Base-by-base conservation (phyloP, 2,888 invertebrate genomes). In the Morinoia aosen region DNA sequence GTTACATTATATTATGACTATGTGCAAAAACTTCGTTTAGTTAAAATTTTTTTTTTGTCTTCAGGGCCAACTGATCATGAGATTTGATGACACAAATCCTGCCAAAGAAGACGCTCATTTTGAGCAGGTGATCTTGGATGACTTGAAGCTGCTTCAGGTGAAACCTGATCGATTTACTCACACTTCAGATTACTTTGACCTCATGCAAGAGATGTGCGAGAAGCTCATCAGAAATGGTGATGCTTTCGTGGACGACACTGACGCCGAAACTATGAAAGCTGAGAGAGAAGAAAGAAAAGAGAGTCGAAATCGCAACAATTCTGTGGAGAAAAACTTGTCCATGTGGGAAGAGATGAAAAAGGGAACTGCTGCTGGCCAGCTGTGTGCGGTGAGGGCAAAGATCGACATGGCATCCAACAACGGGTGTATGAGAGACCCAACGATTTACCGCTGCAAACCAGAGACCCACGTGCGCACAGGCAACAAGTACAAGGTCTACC, bases 81-180 rank as follows among this genome's bases (percentile, higher is more conserved):
- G 99, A 97, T 99, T 99, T 97, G 99, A 99, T 97, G 99, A 99
- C 97, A 99, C 99, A 11, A 99, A 99, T 97, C 99, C 99, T 10
- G 99, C 99, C 33, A 99, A 99, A 97, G 99, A 99, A 97, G 99
- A 99, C 97, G 98, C 98, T 0, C 99, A 99, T 97, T 99, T 99
- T 97, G 99, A 99, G 97, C 98, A 99, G 97, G 98, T 98, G 0
- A 99, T 99, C 97, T 97, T 99, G 95, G 98, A 99, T 97, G 99
- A 99, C 97, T 98, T 99, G 58, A 98, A 98, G 96, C 98, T 99
- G 98, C 97, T 99, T 95, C 98, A 99, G 97, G 98, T 99, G 95
- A 98, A 99, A 97, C 99, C 99, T 0, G 99, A 99, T 97, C 97
- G 98, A 95, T 99, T 99, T 97, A 99, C 99, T 0, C 99, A 99